These are phyloP conservation scores for Erebia epiphron DNA, from an alignment of 2,888 invertebrate genomes.

Conservation along the genomic window DNA sequence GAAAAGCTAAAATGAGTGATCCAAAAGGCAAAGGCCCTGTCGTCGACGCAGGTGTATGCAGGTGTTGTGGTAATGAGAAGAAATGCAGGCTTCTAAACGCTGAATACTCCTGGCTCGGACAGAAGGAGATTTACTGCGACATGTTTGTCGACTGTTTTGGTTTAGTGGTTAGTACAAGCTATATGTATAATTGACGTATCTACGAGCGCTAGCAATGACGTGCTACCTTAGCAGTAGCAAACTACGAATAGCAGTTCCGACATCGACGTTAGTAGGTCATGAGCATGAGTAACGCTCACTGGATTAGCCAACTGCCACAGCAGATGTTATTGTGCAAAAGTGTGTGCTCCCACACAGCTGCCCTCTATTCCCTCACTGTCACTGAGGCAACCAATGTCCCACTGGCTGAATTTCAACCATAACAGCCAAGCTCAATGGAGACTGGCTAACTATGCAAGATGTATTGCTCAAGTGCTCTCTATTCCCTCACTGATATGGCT, in stretches of 20 bases:
- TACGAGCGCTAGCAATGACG: not conserved
- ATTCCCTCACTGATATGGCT: no score
- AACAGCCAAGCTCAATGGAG: no score
- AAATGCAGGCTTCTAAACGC: slow-evolving; percentile 64
- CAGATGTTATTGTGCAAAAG: not conserved
- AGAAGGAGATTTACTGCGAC: slow-evolving; percentile 64
- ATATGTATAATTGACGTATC: not conserved
- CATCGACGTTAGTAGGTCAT: not conserved
- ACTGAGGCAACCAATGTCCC: not conserved
- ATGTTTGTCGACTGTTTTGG: slow-evolving; percentile 72
- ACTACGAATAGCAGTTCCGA: not conserved
- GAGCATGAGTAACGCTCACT: not conserved
- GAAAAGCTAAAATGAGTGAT: not conserved
- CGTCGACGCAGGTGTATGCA: slow-evolving; percentile 61
- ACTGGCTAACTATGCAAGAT: no score
- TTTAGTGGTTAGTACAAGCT: slow-evolving; percentile 55
- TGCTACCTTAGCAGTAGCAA: not conserved
- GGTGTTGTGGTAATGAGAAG: slow-evolving; percentile 64
- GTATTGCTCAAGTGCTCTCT: no score
- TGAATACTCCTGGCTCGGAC: slow-evolving; percentile 63
- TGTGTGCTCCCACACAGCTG: no score
- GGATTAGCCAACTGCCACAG: not conserved
- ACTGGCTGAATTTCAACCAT: no score
- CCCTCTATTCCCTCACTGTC: not conserved
- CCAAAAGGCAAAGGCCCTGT: slow-evolving; percentile 56